These are phyloP conservation scores for Pheucticus melanocephalus DNA, from an alignment of 2,113 vertebrate species.

Conservation along the genomic window DNA sequence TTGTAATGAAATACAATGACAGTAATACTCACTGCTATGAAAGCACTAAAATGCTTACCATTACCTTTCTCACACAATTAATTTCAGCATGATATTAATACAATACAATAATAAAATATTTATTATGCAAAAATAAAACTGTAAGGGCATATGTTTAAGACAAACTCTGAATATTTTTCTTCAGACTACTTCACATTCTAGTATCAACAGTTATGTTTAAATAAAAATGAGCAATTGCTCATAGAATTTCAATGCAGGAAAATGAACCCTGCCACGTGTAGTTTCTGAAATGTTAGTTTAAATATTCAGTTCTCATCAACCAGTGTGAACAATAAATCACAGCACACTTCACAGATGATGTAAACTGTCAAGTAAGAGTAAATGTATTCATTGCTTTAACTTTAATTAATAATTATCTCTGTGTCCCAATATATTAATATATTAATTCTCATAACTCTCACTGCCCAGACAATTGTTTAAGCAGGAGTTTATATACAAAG, in stretches of 20 bases:
- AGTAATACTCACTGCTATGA: not conserved
- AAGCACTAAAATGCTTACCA: not conserved
- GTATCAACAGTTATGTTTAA: slow-evolving; percentile 24
- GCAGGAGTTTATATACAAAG: not conserved
- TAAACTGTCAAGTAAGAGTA: not conserved
- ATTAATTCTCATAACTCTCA: not conserved
- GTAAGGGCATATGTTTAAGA: not conserved
- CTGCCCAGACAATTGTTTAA: not conserved
- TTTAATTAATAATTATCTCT: not conserved
- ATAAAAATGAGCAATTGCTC: slow-evolving; percentile 30
- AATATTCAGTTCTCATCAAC: not conserved
- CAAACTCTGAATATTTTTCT: not conserved
- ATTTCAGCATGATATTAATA: not conserved
- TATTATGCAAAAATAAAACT: not conserved
- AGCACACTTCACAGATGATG: not conserved
- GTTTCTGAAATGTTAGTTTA: slow-evolving; percentile 9
- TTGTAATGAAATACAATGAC: not conserved
- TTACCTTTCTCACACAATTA: slow-evolving; percentile 18
- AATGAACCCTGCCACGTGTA: not conserved
- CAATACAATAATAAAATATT: not conserved
- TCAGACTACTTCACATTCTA: slow-evolving; percentile 4
- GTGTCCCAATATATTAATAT: not conserved
- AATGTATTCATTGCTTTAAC: not conserved
- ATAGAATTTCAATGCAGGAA: slow-evolving; percentile 11
- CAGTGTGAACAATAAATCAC: slow-evolving; percentile 9